Conservation (phyloP, 2,113 vertebrate genomes). For the Trogon melanurus region DNA sequence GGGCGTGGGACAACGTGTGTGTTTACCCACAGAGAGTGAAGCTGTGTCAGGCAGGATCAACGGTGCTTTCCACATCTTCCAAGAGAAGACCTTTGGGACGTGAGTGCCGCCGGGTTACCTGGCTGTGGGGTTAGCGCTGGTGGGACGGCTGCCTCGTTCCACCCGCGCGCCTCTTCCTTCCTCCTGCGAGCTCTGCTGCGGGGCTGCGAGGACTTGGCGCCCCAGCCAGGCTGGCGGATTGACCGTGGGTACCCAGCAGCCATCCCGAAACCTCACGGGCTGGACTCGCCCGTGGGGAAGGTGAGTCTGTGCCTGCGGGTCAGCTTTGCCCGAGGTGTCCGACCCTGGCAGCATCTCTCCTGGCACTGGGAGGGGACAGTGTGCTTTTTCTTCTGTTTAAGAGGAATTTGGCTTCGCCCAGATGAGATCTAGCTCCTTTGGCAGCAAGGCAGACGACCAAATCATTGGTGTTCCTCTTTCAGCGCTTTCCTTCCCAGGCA, state of each 20-base stretch:
- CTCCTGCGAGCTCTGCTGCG: neutral
- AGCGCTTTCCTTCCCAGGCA: too few relatives aligned
- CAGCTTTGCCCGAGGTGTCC: neutral
- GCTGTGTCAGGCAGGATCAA: fast-evolving
- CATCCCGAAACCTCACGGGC: fast-evolving
- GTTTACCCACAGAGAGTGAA: neutral
- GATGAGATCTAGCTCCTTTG: neutral
- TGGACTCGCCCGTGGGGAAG: neutral
- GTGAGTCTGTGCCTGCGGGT: neutral
- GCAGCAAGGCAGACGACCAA: neutral
- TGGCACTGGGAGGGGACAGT: fast-evolving
- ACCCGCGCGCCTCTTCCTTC: neutral
- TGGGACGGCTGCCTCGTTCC: neutral
- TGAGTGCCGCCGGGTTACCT: fast-evolving
- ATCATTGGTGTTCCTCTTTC: neutral
- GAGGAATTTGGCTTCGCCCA: neutral
- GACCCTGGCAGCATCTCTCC: fast-evolving
- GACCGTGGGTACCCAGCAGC: neutral
- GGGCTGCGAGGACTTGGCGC: neutral
- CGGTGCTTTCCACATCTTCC: neutral
- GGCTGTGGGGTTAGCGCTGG: neutral
- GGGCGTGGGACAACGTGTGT: neutral
- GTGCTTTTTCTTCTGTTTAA: neutral
- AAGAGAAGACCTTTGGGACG: neutral
- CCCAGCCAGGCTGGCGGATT: fast-evolving